These are phyloP conservation scores for Eospalax fontanierii DNA, from an alignment of 2,797 vertebrate genomes.

Conservation along the genomic window DNA sequence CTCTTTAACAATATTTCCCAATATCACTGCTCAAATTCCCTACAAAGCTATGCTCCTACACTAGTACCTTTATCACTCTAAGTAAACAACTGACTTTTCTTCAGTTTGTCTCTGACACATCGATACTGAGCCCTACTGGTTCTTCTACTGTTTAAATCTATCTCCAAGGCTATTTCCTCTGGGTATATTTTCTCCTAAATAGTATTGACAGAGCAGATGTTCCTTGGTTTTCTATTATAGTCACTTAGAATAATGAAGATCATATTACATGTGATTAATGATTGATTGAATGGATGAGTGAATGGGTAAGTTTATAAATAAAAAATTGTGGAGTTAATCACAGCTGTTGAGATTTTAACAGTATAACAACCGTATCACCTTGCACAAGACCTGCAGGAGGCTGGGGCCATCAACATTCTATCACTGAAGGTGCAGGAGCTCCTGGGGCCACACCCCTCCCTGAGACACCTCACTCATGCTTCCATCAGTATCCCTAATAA, in stretches of 20 bases:
- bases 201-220: rapidly evolving
- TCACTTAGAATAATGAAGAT: not conserved
- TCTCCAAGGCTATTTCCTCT: not conserved
- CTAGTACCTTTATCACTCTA: not conserved
- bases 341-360: not conserved
- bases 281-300: not conserved
- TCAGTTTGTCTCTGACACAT: rapidly evolving
- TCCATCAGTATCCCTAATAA: not conserved
- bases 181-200: not conserved
- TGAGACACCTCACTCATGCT: not conserved
- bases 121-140: not conserved
- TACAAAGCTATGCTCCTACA: not conserved
- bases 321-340: not conserved
- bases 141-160: not conserved
- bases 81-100: not conserved
- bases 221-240: not conserved
- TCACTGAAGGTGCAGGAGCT: not conserved
- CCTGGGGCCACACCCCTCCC: not conserved
- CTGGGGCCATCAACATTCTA: not conserved
- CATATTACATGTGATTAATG: not conserved
- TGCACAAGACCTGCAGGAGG: not conserved
- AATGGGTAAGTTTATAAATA: not conserved
- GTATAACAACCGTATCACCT: not conserved
- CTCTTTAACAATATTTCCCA: not conserved
- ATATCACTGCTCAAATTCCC: not conserved